Evolutionary conservation across 2,888 invertebrate species (phyloP), one percentile per base, ranked within the genome.

Genomic region (Lingula anatina): DNA sequence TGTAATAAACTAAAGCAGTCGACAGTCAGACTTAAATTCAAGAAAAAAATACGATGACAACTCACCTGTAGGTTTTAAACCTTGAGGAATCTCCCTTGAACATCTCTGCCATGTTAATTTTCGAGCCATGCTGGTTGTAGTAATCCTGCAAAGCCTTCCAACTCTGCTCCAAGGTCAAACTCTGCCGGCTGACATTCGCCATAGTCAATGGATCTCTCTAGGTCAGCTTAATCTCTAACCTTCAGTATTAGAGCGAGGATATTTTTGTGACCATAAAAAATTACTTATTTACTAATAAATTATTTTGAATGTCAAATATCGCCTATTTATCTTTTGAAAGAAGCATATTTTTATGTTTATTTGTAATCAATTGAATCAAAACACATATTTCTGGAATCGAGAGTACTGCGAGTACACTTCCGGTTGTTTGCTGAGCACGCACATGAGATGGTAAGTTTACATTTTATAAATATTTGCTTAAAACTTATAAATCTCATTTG

Each of bases 11-110:
- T 20, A 7, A 39, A 7, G 7, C 5, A 39, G 38, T 39, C 3
- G 15, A 41, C 21, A 40, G 23, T 35, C 25, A n/a, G 35, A 24
- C 15, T 24, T 28, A 23, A 20, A 4, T 21, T 35, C n/a, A 4
- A 25, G n/a, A 12, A 27, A 48, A 31, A 24, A 15, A 28, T 26
- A 9, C 5, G 25, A 37, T n/a, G n/a, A n/a, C n/a, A n/a, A 58
- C 63, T 71, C 80, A 94, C 95, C 90, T 93, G 81, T 85, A 92
- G 77, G 90, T 91, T 45, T 88, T 81, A 72, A 96, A 96, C 53
- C 97, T 84, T 27, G 84, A 80, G 0, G 86, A 79, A 77, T 96
- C 90, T 62, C 85, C 80, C 57, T 85, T 82, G 73, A 97, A 96
- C 63, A 95, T 79, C 56, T 90, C 83, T 57, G 83, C 83, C 67